Percentiles rank a stretch among this genome's conserved stretches.
phyloP scores from a whole-genome alignment of 1,140 invertebrate genomes.

The Lordiphosa clarofinis region DNA sequence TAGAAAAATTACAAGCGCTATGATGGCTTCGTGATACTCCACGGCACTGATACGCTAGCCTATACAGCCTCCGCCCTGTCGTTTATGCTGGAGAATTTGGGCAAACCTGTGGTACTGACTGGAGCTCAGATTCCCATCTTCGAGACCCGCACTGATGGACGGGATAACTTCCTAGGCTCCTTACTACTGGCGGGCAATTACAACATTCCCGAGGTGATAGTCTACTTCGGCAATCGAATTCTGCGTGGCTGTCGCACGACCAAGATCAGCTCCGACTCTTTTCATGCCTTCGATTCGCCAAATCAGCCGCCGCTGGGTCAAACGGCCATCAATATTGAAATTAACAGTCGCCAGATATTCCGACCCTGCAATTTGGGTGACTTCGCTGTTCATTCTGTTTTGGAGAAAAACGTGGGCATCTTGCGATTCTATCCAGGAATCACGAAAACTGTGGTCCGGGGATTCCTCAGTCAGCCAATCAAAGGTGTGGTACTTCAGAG shows the following conservation, averaged over 20 bases:
- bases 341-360: slow-evolving; percentile 89
- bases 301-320: slow-evolving; percentile 89
- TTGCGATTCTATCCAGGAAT: slow-evolving; percentile 95
- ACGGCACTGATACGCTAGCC: slow-evolving; percentile 97
- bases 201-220: slow-evolving; percentile 94
- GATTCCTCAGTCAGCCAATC: slow-evolving; percentile 90
- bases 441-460: slow-evolving; percentile 86
- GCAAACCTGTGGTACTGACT: slow-evolving; percentile 96
- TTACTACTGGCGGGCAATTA: slow-evolving; percentile 93
- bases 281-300: slow-evolving; percentile 94
- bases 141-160: slow-evolving; percentile 92
- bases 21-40: slow-evolving; percentile 96
- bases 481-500: slow-evolving; percentile 93
- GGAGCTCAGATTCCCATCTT: slow-evolving; percentile 94
- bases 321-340: slow-evolving; percentile 87
- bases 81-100: slow-evolving; percentile 96
- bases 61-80: slow-evolving; percentile 97
- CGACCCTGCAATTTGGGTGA: slow-evolving; percentile 85
- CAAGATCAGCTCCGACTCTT: slow-evolving; percentile 89
- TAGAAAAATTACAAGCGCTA: slow-evolving; percentile 89
- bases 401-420: slow-evolving; percentile 91
- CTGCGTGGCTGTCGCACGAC: slow-evolving; percentile 93
- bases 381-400: slow-evolving; percentile 86
- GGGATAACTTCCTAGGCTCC: slow-evolving; percentile 94
- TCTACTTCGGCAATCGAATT: slow-evolving; percentile 93